Conservation (phyloP, 2,888 invertebrate genomes). For the Psylliodes chrysocephalus region DNA sequence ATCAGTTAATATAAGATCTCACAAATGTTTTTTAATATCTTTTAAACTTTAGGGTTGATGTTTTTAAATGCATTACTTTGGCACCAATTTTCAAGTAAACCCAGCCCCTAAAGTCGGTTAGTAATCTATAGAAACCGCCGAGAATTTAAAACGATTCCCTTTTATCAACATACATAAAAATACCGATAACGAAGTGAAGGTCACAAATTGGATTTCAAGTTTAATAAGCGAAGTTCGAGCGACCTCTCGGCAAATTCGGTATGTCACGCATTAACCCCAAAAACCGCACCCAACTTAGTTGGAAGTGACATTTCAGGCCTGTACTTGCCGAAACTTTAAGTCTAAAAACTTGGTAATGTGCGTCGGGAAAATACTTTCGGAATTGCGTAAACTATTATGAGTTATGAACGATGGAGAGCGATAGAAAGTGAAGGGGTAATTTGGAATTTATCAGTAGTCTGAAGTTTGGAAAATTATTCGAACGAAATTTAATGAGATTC, state of each 20-base stretch:
- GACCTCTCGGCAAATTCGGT: slow-evolving; percentile 28
- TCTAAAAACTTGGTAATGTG: neutral
- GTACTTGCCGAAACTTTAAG: neutral
- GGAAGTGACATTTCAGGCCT: slow-evolving; percentile 10
- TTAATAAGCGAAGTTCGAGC: slow-evolving; percentile 21
- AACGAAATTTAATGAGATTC: neutral
- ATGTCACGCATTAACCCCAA: slow-evolving; percentile 29
- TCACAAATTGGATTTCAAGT: slow-evolving; percentile 19
- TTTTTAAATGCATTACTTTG: no score
- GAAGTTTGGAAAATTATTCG: neutral
- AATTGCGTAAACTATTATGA: neutral
- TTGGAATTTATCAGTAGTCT: no score
- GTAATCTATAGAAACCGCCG: no score
- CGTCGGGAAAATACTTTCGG: neutral
- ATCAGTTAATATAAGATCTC: no score
- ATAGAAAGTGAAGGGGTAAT: no score
- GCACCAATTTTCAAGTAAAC: no score
- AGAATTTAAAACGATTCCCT: no score
- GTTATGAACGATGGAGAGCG: no score
- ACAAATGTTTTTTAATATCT: no score
- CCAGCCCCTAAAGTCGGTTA: no score
- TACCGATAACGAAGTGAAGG: slow-evolving; percentile 3
- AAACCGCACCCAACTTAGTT: slow-evolving; percentile 20
- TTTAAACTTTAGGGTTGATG: no score
- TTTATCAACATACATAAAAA: neutral